A percentile compares a stretch with the other conserved stretches of the same genome.
phyloP scores from a whole-genome alignment of 92 coral and sea anemone genomes.

The Porites rus region DNA sequence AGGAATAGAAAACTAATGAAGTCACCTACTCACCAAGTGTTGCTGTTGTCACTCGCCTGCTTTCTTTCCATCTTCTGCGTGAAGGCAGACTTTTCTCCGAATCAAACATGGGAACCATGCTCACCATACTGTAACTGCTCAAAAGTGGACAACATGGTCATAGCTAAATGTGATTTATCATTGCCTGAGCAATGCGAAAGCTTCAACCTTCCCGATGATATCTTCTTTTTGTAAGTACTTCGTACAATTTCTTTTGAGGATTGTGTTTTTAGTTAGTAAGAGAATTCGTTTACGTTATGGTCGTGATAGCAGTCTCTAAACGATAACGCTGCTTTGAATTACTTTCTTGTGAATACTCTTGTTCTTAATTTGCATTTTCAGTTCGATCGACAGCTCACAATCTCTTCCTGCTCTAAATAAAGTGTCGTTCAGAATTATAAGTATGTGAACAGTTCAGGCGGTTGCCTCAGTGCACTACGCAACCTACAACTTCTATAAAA shows the following conservation, averaged over 20 bases:
- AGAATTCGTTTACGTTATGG: no score
- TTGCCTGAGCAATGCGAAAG: slow-evolving; percentile 1
- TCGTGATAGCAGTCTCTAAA: not conserved
- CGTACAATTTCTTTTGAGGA: no score
- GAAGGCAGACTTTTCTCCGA: not conserved
- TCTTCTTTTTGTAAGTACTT: slow-evolving; percentile 26
- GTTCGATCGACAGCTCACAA: no score
- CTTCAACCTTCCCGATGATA: slow-evolving; percentile 29
- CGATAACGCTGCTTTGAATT: not conserved
- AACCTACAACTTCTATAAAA: no score
- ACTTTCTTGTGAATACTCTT: no score
- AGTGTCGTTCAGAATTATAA: no score
- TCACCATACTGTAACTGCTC: slow-evolving; percentile 42
- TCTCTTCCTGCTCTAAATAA: no score
- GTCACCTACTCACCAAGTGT: not conserved
- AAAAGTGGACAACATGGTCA: not conserved
- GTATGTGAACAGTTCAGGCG: no score
- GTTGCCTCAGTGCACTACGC: no score
- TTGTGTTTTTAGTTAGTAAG: no score
- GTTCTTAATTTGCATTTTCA: no score
- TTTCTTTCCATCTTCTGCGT: not conserved
- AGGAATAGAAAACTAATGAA: no score
- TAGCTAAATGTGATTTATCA: slow-evolving; percentile 36
- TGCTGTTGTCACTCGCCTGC: not conserved
- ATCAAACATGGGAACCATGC: slow-evolving; percentile 38